Percentiles rank a stretch among this genome's conserved stretches.
phyloP scores from a whole-genome alignment of 2,888 invertebrate genomes.

The Helleia helle region DNA sequence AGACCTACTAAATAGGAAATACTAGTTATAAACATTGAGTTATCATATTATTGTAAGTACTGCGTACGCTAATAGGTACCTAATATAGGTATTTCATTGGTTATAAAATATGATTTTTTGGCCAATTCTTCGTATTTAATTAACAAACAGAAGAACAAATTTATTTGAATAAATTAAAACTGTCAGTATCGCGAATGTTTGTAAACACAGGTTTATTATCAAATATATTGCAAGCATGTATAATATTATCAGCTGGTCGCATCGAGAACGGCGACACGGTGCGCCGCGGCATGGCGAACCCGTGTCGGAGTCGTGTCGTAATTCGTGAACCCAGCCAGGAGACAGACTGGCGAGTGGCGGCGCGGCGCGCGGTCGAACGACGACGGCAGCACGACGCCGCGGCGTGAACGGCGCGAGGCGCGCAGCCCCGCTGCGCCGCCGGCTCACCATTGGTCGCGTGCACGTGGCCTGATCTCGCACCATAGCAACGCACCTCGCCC shows the following conservation, averaged over 20 bases:
- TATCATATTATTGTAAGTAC: no score
- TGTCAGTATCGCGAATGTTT: no score
- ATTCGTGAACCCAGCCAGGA: background rate
- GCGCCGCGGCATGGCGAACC: background rate
- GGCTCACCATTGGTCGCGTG: slow-evolving; percentile 75
- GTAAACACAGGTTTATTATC: background rate
- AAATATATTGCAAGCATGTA: background rate
- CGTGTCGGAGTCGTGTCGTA: background rate
- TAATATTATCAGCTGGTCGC: background rate
- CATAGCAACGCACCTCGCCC: slow-evolving; percentile 69
- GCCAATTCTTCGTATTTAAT: no score
- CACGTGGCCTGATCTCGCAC: slow-evolving; percentile 86
- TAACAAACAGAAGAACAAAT: no score
- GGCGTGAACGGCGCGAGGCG: slow-evolving; percentile 22
- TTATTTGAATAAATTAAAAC: no score
- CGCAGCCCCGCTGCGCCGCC: slow-evolving; percentile 19
- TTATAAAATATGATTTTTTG: no score
- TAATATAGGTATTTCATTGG: no score
- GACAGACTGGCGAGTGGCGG: slow-evolving; percentile 3
- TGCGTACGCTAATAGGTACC: no score
- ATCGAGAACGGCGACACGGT: background rate
- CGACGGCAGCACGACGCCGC: slow-evolving; percentile 24
- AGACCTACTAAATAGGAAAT: no score
- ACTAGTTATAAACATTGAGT: no score
- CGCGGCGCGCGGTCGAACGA: slow-evolving; percentile 22